Conservation (phyloP, 2,113 vertebrate genomes). For the Anhinga anhinga region DNA sequence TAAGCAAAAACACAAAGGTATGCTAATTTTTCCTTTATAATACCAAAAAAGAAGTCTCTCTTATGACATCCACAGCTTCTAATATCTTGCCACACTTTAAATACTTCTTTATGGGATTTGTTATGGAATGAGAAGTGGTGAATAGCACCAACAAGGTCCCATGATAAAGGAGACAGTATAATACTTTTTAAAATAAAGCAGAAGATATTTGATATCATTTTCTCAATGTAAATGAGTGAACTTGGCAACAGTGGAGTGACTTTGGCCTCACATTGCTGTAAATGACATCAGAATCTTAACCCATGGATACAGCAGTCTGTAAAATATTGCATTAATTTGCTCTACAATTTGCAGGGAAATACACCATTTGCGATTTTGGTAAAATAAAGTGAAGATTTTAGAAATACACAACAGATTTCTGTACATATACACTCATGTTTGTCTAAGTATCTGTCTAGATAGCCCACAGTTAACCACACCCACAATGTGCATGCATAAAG, state of each 20-base stretch:
- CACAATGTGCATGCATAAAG: background rate
- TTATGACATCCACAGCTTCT: background rate
- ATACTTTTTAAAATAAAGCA: background rate
- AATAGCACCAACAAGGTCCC: background rate
- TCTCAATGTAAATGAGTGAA: background rate
- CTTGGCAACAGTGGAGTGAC: background rate
- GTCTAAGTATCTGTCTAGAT: background rate
- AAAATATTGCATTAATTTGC: background rate
- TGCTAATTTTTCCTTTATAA: background rate
- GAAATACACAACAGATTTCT: background rate
- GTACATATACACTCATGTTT: background rate
- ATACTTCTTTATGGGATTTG: background rate
- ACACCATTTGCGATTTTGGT: background rate
- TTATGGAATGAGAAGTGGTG: background rate
- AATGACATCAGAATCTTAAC: background rate
- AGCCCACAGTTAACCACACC: background rate
- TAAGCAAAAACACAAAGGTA: background rate
- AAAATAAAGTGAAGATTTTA: background rate
- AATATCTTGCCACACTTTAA: background rate
- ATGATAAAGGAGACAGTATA: background rate
- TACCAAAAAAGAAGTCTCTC: background rate
- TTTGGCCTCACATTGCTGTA: background rate
- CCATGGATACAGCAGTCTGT: background rate
- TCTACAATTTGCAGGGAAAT: background rate
- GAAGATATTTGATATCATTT: background rate